phyloP scores from a whole-genome alignment of 2,113 vertebrate genomes.

The Dromiciops gliroides region DNA sequence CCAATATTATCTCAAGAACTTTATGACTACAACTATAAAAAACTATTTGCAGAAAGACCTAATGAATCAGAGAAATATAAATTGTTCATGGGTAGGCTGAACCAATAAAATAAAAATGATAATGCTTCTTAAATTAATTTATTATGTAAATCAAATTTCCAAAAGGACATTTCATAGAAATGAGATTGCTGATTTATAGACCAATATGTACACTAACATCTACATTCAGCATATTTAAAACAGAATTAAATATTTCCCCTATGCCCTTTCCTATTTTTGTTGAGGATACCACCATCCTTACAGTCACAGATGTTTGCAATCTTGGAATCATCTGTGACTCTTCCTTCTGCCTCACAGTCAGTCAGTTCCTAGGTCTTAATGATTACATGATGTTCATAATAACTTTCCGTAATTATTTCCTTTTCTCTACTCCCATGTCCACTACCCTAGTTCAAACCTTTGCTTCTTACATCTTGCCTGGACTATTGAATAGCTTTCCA shows the following conservation, averaged over 20 bases:
- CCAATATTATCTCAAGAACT: no score
- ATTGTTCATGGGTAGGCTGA: no score
- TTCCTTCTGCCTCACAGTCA: neutral
- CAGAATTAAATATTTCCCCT: neutral
- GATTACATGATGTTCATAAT: neutral
- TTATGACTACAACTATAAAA: no score
- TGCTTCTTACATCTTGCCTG: neutral
- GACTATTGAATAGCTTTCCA: neutral
- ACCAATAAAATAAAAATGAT: no score
- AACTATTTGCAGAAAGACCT: no score
- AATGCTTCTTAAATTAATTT: no score
- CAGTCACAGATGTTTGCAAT: neutral
- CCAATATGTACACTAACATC: neutral
- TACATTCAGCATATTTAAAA: neutral
- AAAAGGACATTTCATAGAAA: neutral
- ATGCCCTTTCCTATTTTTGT: no score
- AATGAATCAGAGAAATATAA: no score
- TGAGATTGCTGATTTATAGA: neutral
- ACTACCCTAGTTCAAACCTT: neutral
- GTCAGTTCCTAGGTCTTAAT: neutral
- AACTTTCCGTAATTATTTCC: neutral
- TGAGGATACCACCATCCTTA: no score
- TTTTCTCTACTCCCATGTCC: neutral
- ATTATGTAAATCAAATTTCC: no score
- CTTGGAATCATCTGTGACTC: neutral